Evolutionary conservation across 2,888 invertebrate genomes (phyloP).

Genomic region (Saturnia pavonia): DNA sequence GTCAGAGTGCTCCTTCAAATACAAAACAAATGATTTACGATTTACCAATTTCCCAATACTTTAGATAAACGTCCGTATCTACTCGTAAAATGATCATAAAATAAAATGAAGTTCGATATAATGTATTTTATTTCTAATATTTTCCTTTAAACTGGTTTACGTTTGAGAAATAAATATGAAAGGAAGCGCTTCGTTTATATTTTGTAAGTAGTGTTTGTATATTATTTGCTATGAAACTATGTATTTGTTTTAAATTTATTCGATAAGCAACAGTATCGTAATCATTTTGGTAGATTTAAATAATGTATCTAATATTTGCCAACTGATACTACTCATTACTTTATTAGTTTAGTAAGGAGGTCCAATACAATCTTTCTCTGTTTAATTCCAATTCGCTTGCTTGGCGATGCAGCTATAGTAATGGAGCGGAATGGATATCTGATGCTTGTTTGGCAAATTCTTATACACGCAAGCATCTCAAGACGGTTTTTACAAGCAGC

Average conservation of each 20-base stretch:
- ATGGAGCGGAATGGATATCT: too few species aligned
- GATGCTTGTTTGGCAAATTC: too few species aligned
- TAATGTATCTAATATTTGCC: too few species aligned
- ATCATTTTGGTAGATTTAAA: too few species aligned
- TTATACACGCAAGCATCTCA: too few species aligned
- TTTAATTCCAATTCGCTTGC: too few species aligned
- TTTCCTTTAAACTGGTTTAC: constrained; percentile 28
- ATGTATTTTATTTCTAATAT: constrained; percentile 33
- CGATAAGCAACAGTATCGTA: too few species aligned
- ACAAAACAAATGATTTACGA: constrained; percentile 53
- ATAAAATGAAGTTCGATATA: constrained; percentile 33
- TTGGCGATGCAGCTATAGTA: too few species aligned
- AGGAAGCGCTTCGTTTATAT: constrained; percentile 7
- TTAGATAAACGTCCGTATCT: constrained; percentile 47
- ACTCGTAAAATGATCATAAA: constrained; percentile 58
- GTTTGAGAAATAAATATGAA: constrained; percentile 17
- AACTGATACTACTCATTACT: too few species aligned
- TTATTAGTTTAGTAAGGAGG: too few species aligned
- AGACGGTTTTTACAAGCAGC: too few species aligned
- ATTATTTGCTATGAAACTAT: neutral
- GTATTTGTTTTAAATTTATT: neutral
- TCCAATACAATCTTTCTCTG: too few species aligned
- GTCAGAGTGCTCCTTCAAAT: constrained; percentile 23
- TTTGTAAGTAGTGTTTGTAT: constrained; percentile 8
- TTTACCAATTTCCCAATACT: constrained; percentile 55